Evolutionary conservation across 35 echinoderm and acorn worm species (phyloP), one percentile per base, ranked within the genome.

Genomic region (Diadema setosum): DNA sequence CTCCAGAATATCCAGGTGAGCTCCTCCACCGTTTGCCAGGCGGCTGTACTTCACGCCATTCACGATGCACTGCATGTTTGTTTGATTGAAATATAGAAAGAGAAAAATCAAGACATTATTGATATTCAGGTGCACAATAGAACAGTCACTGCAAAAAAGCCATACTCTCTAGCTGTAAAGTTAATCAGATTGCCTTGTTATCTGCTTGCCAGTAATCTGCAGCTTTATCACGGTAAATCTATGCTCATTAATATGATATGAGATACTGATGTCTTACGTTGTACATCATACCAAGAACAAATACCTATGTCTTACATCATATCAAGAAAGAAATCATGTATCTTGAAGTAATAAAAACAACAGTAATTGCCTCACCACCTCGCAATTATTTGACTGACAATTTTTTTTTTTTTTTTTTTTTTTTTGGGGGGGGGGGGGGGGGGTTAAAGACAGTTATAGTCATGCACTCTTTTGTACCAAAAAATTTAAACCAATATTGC

Each of bases 1-100:
- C 86, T 99, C 96, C 70, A 99, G 42, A 46, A 88, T 24, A 32
- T 86, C 87, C n/a, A 95, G 78, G 45, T 87, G 60, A 33, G 86
- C 82, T 23, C 74, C 82, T 4, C 64, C 70, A 39, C 92, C 96
- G 46, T 90, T 87, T 14, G 34, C 70, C 18, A 99, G 87, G 60
- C 86, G 80, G 49, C 78, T 78, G 26, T 94, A 94, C 61, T 91
- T 98, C 32, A 98, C 55, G 9, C 96, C 96, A 92, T 98, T 98
- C 23, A 70, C 85, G 89, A 39, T 45, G 74, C 96, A 94, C 96
- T 98, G 57, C 24, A 67, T 26, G 3, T 6, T 24, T 60, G 12
- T 12, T 20, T 20, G 57, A 60, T n/a, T n/a, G n/a, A n/a, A n/a
- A 55, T 20, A 60, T 6, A 60, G 57, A 8, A 11, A 27, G 0